Base-by-base conservation (phyloP, 2,888 invertebrate species). In the Megamerina dolium region DNA sequence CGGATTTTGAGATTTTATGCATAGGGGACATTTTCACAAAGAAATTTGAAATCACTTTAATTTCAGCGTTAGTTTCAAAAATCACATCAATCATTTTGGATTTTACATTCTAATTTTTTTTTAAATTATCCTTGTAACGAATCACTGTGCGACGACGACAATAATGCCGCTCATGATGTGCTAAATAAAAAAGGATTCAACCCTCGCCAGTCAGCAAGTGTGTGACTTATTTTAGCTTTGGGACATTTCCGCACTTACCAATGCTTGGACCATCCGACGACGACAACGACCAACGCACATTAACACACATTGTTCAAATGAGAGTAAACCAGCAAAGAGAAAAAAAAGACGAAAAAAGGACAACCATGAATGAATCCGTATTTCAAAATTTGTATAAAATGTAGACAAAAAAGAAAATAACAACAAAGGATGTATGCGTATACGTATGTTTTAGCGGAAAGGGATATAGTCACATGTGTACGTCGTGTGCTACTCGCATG, bases 241-340 rank as follows among this genome's bases (percentile, higher is more conserved):
- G 56, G 53, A 52, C 56, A 53, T 52, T 49, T 53, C 54, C 43
- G 49, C 51, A 48, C 54, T 51, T 45, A 52, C 50, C 43, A n/a
- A n/a, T n/a, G n/a, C n/a, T n/a, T n/a, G n/a, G n/a, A n/a, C n/a
- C n/a, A n/a, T n/a, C n/a, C n/a, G n/a, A n/a, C n/a, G n/a, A n/a
- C n/a, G n/a, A n/a, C n/a, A n/a, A n/a, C n/a, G n/a, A 38, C 36
- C 36, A 36, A 56, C 57, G 51, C 55, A 59, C 58, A 62, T 64
- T 64, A 62, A 61, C 61, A 61, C 63, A 61, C 57, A 59, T 59
- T 60, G 59, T 59, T 37, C 29, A 21, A 41, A 39, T 34, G 37
- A 35, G 42, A 39, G n/a, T n/a, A n/a, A n/a, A n/a, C n/a, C n/a
- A n/a, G n/a, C n/a, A 43, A 45, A 47, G 43, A 45, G 33, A 21